Evolutionary conservation across 2,113 vertebrate species (phyloP).

Genomic region (Geococcyx californianus): DNA sequence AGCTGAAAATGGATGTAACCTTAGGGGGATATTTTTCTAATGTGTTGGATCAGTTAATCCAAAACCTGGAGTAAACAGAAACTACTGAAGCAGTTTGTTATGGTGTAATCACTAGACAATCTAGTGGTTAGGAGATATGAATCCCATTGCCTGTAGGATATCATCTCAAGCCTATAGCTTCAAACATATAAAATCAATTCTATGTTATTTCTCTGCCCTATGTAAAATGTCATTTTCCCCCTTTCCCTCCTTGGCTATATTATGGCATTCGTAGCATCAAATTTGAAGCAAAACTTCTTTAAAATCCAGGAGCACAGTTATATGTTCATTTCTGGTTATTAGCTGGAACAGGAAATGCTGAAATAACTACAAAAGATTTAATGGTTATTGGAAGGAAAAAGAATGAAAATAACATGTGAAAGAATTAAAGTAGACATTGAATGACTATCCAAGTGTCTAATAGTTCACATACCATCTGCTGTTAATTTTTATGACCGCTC

Average conservation of each 20-base stretch:
- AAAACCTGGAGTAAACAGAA: neutral
- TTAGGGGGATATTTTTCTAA: neutral
- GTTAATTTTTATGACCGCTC: neutral
- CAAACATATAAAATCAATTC: neutral
- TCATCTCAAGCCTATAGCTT: neutral
- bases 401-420: neutral
- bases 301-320: neutral
- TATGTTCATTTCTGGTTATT: neutral
- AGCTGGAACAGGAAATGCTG: neutral
- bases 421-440: neutral
- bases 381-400: neutral
- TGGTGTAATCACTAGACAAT: neutral
- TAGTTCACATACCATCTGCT: conserved; percentile 21
- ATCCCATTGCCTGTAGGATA: neutral
- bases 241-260: neutral
- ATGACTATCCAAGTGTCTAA: neutral
- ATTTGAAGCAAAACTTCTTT: neutral
- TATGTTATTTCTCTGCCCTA: neutral
- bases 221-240: neutral
- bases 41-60: neutral
- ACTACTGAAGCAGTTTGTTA: neutral
- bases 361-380: neutral
- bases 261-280: neutral
- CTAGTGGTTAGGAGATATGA: neutral
- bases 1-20: conserved; percentile 26